Evolutionary conservation across 2,888 invertebrate species (phyloP).

Genomic region (Rhingia rostrata): DNA sequence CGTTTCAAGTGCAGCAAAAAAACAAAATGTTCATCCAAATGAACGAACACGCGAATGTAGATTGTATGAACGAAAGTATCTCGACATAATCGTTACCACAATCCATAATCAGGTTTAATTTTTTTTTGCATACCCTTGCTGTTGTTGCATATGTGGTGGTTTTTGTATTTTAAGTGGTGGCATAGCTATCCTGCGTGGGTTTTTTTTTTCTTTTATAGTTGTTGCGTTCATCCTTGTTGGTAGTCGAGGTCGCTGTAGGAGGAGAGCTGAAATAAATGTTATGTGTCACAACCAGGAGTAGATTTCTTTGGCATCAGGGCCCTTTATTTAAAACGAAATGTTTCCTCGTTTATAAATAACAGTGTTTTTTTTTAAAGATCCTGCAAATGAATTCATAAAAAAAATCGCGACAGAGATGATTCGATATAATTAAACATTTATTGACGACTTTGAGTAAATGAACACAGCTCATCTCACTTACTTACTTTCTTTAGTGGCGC

Average conservation of each 20-base stretch:
- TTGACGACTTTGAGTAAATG: too few relatives aligned
- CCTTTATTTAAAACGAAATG: too few relatives aligned
- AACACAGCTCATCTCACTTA: too few relatives aligned
- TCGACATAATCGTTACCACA: conserved; percentile 62
- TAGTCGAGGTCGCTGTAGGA: conserved; percentile 32
- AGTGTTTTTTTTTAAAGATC: too few relatives aligned
- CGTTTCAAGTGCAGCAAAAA: conserved; percentile 58
- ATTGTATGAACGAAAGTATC: conserved; percentile 31
- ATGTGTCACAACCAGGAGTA: conserved; percentile 32
- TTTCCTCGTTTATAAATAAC: too few relatives aligned
- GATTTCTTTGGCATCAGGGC: not conserved
- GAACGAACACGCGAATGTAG: conserved; percentile 12
- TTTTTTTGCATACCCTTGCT: conserved; percentile 12
- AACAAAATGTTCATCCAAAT: not conserved
- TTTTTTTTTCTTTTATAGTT: conserved; percentile 16
- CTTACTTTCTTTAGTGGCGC: too few relatives aligned
- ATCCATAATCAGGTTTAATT: conserved; percentile 64
- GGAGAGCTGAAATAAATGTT: conserved; percentile 13
- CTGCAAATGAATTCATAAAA: too few relatives aligned
- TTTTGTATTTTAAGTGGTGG: conserved; percentile 38
- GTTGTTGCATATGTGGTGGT: conserved; percentile 8
- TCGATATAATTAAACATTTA: too few relatives aligned
- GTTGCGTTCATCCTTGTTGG: conserved; percentile 15
- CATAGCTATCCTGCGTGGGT: conserved; percentile 23
- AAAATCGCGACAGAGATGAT: too few relatives aligned